Conservation (phyloP, 2,888 invertebrate species). For the Oeneis ivallda region DNA sequence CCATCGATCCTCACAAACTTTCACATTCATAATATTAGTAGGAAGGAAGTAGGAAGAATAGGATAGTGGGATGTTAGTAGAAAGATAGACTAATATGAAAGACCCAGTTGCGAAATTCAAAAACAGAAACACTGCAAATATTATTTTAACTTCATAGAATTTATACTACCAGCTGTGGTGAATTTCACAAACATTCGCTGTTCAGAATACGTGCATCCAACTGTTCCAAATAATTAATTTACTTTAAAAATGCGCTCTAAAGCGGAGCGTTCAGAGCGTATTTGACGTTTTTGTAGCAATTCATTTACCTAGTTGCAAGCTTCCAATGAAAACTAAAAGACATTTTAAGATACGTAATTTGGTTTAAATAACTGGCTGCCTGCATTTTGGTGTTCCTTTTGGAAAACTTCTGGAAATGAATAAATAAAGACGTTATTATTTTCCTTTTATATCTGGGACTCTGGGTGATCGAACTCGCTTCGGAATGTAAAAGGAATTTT, state of each 20-base stretch:
- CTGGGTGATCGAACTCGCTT: not conserved
- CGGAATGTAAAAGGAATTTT: not conserved
- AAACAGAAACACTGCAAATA: not conserved
- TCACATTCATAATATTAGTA: no score
- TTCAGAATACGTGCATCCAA: slow-evolving; percentile 21
- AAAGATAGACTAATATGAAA: not conserved
- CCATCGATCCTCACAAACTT: no score
- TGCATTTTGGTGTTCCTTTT: not conserved
- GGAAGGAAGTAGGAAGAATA: no score
- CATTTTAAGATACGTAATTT: slow-evolving; percentile 10
- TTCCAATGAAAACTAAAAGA: slow-evolving; percentile 22
- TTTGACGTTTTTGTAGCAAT: slow-evolving; percentile 24
- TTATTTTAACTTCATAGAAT: slow-evolving; percentile 1
- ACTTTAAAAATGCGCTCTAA: slow-evolving; percentile 17
- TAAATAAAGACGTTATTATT: not conserved
- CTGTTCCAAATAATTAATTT: slow-evolving; percentile 24
- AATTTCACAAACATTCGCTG: slow-evolving; percentile 9
- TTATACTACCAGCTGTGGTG: slow-evolving; percentile 4
- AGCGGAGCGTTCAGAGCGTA: slow-evolving; percentile 2
- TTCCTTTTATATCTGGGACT: not conserved
- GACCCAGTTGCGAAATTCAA: not conserved
- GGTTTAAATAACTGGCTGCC: not conserved
- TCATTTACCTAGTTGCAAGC: slow-evolving; percentile 16
- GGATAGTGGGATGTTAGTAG: no score
- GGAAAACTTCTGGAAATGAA: slow-evolving; percentile 6